Base-by-base conservation (phyloP, 2,888 invertebrate genomes). In the Ischnus inquisitorius region DNA sequence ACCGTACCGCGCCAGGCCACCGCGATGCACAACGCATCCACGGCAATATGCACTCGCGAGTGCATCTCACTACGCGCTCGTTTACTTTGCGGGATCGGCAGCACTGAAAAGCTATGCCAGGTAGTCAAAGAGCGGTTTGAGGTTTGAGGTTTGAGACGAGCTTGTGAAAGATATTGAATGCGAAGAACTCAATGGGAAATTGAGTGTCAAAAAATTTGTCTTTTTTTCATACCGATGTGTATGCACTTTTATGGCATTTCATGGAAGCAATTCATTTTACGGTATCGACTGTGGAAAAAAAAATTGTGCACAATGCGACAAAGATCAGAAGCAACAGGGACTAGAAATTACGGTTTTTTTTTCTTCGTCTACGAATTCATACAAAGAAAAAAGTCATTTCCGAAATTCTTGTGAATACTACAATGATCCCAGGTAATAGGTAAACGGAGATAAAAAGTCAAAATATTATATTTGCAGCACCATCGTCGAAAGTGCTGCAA, bases 1-100 rank as follows among this genome's bases (percentile, higher is more conserved):
- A 25, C 54, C n/a, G 28, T 10, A 64, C 65, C 46, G 43, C 57
- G 54, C 28, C 60, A 46, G 86, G 81, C 84, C 86, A 86, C 76
- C 86, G 74, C 67, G 79, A 80, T 80, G 64, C 48, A n/a, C n/a
- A 64, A 67, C 79, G 57, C 46, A 34, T 51, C 57, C 46, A 54
- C 62, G 28, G 34, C 41, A 71, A 75, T 65, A 69, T 39, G 64
- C 74, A 78, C 46, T 75, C 60, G 34, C 54, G 57, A 64, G 64
- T 67, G 79, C 79, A 79, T 67, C 60, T 46, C 51, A 54, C 74
- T 19, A 14, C 12, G 74, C 57, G 74, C 74, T 74, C 80, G 80
- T 74, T 74, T 74, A 60, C 46, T 74, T 68, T 67, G 71, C 74
- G 22, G 48, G 54, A 67, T 68, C 74, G 60, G 67, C 22, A 74